phyloP scores from a whole-genome alignment of 1,140 invertebrate genomes.

The Sitobion miscanthi region DNA sequence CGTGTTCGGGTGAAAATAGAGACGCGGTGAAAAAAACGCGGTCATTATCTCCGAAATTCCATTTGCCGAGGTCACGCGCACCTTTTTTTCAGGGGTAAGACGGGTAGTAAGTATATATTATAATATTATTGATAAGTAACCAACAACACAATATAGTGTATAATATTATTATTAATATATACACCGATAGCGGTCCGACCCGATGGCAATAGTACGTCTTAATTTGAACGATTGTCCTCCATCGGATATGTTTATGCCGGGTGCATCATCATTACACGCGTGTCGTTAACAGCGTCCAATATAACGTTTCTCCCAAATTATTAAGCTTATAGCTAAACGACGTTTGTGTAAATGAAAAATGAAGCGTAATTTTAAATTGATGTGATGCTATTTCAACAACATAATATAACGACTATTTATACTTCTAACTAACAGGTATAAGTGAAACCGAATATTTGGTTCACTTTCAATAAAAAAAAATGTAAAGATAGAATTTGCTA shows the following conservation, averaged over 20 bases:
- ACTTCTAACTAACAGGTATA: too few species aligned
- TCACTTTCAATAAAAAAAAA: neutral
- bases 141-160: neutral
- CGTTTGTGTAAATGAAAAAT: neutral
- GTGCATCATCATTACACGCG: neutral
- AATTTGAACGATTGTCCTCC: neutral
- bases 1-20: neutral
- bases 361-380: neutral
- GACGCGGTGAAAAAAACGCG: constrained; percentile 4
- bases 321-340: neutral
- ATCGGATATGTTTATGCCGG: neutral
- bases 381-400: neutral
- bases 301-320: neutral
- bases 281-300: neutral
- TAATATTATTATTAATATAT: neutral
- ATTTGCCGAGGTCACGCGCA: neutral
- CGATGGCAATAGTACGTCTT: neutral
- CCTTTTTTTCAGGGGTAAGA: constrained; percentile 28
- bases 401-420: too few species aligned
- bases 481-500: neutral
- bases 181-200: neutral
- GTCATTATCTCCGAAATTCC: constrained; percentile 46
- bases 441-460: neutral
- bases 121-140: neutral
- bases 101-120: neutral